Conservation (phyloP, 2,888 invertebrate species). For the Stramonita haemastoma region DNA sequence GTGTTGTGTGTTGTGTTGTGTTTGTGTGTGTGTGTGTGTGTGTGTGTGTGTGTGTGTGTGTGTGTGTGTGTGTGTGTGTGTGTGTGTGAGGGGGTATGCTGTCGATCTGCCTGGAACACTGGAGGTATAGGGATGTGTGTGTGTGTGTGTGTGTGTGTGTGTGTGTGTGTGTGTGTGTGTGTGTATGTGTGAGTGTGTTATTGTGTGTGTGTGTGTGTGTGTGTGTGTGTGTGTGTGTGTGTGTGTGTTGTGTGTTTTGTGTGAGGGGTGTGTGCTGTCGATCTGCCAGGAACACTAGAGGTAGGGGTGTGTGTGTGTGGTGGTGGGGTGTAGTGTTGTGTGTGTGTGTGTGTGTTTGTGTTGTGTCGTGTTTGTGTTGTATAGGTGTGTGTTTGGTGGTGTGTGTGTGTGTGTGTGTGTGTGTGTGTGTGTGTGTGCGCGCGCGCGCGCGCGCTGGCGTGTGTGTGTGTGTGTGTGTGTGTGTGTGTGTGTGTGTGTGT, state of each 20-base stretch:
- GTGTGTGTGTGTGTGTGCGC: not conserved
- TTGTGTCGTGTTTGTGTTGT: no score
- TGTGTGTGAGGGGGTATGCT: constrained; percentile 60
- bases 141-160: not conserved
- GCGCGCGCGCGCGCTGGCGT: no score
- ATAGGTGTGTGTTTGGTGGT: not conserved
- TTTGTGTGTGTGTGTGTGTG: not conserved
- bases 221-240: not conserved
- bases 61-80: not conserved
- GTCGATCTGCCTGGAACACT: constrained; percentile 41
- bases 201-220: not conserved
- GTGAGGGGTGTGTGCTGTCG: constrained; percentile 62
- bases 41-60: not conserved
- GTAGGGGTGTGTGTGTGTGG: not conserved
- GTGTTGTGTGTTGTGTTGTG: not conserved
- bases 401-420: not conserved
- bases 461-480: not conserved
- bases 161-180: not conserved
- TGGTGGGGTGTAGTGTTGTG: not conserved
- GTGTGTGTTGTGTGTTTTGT: no score
- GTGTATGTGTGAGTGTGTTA: no score
- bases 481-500: not conserved
- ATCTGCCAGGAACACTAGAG: constrained; percentile 31
- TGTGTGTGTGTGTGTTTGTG: not conserved
- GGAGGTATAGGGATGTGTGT: not conserved